Evolutionary conservation across 1,140 invertebrate genomes (phyloP).

Genomic region (Zaprionus kolodkinae): DNA sequence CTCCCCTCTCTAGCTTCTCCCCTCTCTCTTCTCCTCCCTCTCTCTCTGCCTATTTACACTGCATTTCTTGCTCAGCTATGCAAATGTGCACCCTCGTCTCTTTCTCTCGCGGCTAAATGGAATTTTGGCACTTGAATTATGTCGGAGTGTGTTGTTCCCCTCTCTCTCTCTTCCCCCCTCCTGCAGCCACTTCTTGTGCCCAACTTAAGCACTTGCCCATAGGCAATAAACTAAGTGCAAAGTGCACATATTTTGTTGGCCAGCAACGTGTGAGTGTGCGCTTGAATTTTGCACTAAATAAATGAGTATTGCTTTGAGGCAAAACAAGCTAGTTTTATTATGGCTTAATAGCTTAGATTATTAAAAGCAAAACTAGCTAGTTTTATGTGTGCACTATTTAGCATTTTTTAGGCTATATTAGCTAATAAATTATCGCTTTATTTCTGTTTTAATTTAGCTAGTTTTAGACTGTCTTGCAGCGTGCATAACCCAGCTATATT

Average conservation of each 20-base stretch:
- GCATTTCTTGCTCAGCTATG: constrained; percentile 45
- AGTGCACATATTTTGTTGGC: not conserved
- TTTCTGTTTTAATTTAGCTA: too few species aligned
- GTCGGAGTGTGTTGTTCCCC: not conserved
- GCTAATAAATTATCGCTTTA: too few species aligned
- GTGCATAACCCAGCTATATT: not conserved
- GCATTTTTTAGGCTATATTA: too few species aligned
- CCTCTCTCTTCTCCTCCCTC: too few species aligned
- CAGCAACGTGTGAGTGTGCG: too few species aligned
- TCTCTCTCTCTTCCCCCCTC: not conserved
- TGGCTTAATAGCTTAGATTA: too few species aligned
- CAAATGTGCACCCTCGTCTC: constrained; percentile 47
- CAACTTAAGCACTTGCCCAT: constrained; percentile 9
- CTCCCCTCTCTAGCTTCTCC: too few species aligned
- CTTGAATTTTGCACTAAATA: not conserved
- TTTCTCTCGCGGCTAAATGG: constrained; percentile 57
- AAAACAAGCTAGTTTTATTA: not conserved
- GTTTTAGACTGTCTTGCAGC: not conserved
- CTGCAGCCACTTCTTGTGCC: not conserved
- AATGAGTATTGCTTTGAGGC: not conserved
- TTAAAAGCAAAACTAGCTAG: too few species aligned
- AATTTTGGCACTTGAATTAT: constrained; percentile 73
- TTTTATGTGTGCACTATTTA: too few species aligned
- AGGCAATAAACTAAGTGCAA: not conserved
- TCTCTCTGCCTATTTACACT: constrained; percentile 46